Evolutionary conservation across 2,888 invertebrate genomes (phyloP), one percentile per base, ranked within the genome.

Genomic region (Dryococelus australis): DNA sequence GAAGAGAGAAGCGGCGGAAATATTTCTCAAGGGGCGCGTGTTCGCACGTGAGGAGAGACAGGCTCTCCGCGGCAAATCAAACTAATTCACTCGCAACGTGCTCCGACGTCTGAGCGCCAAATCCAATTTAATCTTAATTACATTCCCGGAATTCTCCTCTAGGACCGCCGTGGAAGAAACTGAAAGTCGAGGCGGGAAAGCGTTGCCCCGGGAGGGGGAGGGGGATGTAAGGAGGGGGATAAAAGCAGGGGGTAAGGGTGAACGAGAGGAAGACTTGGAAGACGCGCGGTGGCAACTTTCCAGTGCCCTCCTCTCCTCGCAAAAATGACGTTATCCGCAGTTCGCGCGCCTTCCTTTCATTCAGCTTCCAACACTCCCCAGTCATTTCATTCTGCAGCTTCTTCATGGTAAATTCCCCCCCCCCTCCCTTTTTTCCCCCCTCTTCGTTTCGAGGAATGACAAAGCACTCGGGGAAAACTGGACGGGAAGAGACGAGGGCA

Each of bases 51-150:
- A n/a, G n/a, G 24, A 8, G 8, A 65, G 24, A 65, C 65, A 16
- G 65, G 24, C 65, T 1, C 65, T n/a, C 24, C 65, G 8, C n/a
- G 65, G 24, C 65, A 65, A 65, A 65, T 65, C 65, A 65, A 65
- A 65, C 65, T 65, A 65, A 65, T 65, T 24, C 65, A 65, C 65
- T 65, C 6, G 13, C 65, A 65, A n/a, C 65, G 8, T 24, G 20
- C 65, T n/a, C 8, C 65, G 65, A 8, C n/a, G 65, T 65, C 65
- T 20, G 65, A n/a, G n/a, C 65, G 65, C 65, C n/a, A 65, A 65
- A 65, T 65, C 65, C 65, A 65, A 65, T 65, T 65, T 65, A 65
- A 65, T 65, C 65, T 65, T 65, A 65, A 65, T 65, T 65, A 65
- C 65, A 65, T 65, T 65, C 65, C 65, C 65, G 65, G 65, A 20